Base-by-base conservation (phyloP, 1,140 invertebrate genomes). In the Aphis craccivora region DNA sequence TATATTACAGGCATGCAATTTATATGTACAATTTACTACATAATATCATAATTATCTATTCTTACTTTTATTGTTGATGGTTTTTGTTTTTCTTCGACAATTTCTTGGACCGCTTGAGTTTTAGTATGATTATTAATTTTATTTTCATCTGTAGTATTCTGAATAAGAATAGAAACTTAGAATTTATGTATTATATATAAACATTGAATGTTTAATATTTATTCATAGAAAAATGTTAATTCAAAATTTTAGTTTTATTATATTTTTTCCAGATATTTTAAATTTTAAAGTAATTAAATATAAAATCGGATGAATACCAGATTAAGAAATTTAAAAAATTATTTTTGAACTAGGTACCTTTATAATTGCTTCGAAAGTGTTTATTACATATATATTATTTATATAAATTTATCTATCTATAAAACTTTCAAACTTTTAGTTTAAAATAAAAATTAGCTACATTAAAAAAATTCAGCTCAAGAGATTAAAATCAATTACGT, bases 91-190 rank as follows among this genome's bases (percentile, higher is more conserved):
- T 76, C 90, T 23, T 91, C 40, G 30, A 48, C 60, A 35, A 25
- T 81, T 48, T 91, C 91, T 30, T n/a, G 30, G 25, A 55, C 81
- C 45, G 14, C 48, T 35, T 48, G n/a, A 35, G 9, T 51, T 83
- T 92, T 81, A 20, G 25, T 35, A 45, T 84, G 76, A 40, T 84
- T 92, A 84, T 53, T 84, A 37, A 53, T 92, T 83, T 35, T 92
- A 84, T 37, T 84, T 51, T 92, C 76, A 20, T 84, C 40, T 23
- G 23, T 25, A 9, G 35, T 53, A 84, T 92, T 92, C 81, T 92
- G 76, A 37, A 37, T 51, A 48, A 60, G 4, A 90, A 90, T 6
- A 89, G 3, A 5, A 87, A 48, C 25, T 30, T 30, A 48, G 45
- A 87, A 22, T 88, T 53, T 88, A n/a, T 88, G n/a, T 1, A 45